Evolutionary conservation across 1,140 invertebrate genomes (phyloP), one percentile per base, ranked within the genome.

Genomic region (Leptinotarsa undecemlineata): DNA sequence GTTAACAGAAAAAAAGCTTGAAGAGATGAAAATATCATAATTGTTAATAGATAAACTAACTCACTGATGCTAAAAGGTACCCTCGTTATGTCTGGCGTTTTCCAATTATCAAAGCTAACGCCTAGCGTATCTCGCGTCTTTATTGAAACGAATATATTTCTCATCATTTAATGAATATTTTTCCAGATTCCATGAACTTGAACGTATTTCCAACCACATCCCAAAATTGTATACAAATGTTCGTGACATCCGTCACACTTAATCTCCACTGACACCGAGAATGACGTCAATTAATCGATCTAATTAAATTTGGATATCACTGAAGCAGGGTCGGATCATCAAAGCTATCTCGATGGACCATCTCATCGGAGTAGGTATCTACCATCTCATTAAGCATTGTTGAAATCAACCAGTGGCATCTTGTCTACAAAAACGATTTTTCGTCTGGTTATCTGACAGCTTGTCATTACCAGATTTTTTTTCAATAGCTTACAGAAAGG

Each of bases 301-400:
- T 57, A 57, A 57, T 57, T 57, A 57, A 57, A 57, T 57, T 57
- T 57, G 51, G 51, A 6, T 57, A 19, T 57, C 51, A 14, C 15
- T 57, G 51, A 19, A 15, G 51, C n/a, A 57, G 15, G 51, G 51
- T 4, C 51, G 51, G 51, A 17, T 19, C 51, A 57, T 57, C 51
- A 57, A 57, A 57, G 51, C 51, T 57, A 57, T 57, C 51, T 57
- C 51, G 51, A 57, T 57, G 51, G 51, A 57, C 51, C 51, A 57
- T 57, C 51, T 57, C 15, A 57, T 57, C 17, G n/a, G 51, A 57
- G n/a, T 19, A 57, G 33, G 33, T 14, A 15, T 57, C 51, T 57
- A 57, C 17, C 51, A 4, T 57, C 51, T 57, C 51, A 57, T 57
- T 57, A 57, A 15, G 14, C 51, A 57, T 57, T 19, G 51, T 57